Evolutionary conservation across 2,888 invertebrate species (phyloP).

Genomic region (Catocala sponsa): DNA sequence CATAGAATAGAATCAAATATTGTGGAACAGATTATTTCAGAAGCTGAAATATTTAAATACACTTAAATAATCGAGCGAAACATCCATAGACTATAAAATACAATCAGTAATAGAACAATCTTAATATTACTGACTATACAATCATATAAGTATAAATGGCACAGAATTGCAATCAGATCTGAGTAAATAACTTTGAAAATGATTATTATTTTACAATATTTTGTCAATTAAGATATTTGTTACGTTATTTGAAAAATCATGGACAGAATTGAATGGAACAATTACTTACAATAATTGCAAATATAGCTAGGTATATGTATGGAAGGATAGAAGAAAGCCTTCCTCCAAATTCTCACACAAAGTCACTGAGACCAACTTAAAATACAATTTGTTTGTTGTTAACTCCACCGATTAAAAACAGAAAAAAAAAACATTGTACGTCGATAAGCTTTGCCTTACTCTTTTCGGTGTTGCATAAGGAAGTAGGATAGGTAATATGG

Average conservation of each 20-base stretch:
- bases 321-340: too few relatives aligned
- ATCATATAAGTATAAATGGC: constrained; percentile 34
- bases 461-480: too few relatives aligned
- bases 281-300: constrained; percentile 10
- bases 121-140: constrained; percentile 2
- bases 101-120: constrained; percentile 2
- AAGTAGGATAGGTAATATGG: too few relatives aligned
- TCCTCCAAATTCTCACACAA: too few relatives aligned
- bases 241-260: constrained; percentile 3
- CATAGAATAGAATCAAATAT: too few relatives aligned
- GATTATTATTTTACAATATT: constrained; percentile 4
- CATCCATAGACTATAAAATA: constrained; percentile 28
- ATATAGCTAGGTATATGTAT: too few relatives aligned
- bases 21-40: too few relatives aligned
- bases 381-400: too few relatives aligned
- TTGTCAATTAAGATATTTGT: not conserved
- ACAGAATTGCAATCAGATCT: constrained; percentile 26
- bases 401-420: too few relatives aligned
- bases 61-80: constrained; percentile 20
- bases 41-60: not conserved
- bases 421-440: too few relatives aligned
- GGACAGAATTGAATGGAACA: constrained; percentile 42
- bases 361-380: too few relatives aligned
- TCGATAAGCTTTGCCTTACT: too few relatives aligned
- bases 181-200: constrained; percentile 1